These are phyloP conservation scores for Bursaphelenchus mucronatus DNA, from an alignment of 1,140 invertebrate species.

Conservation along the genomic window DNA sequence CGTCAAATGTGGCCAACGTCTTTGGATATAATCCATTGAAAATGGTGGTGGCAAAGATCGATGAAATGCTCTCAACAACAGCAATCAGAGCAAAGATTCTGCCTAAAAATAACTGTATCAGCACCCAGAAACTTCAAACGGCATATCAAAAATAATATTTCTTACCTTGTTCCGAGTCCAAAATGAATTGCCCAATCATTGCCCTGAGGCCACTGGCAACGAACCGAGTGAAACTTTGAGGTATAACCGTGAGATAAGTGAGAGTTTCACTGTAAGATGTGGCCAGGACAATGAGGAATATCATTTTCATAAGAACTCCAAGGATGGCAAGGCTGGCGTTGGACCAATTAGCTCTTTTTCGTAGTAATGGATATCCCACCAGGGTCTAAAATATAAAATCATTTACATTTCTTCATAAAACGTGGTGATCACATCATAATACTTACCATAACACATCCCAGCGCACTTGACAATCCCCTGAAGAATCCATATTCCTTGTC, in stretches of 20 bases:
- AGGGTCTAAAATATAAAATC: conserved; percentile 19
- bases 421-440: neutral
- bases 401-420: neutral
- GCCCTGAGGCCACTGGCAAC: conserved; percentile 49
- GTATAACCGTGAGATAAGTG: conserved; percentile 34
- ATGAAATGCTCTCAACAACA: conserved; percentile 47
- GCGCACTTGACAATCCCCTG: conserved; percentile 32
- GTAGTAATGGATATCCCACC: conserved; percentile 41
- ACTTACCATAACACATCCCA: conserved; percentile 36
- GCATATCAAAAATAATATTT: conserved; percentile 9
- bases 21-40: conserved; percentile 55
- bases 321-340: conserved; percentile 40
- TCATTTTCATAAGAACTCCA: conserved; percentile 46
- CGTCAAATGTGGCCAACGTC: conserved; percentile 49
- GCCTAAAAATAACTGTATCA: conserved; percentile 28
- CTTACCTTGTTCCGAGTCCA: conserved; percentile 44
- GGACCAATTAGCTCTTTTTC: conserved; percentile 24
- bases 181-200: conserved; percentile 44
- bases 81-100: conserved; percentile 47
- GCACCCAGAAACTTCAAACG: neutral
- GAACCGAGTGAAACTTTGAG: conserved; percentile 45
- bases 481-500: conserved; percentile 46
- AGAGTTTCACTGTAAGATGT: conserved; percentile 30
- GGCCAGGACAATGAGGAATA: conserved; percentile 39
- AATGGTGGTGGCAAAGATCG: conserved; percentile 46